Percentiles rank a stretch among this genome's conserved stretches.
Conservation (phyloP, 2,888 invertebrate species). For the Tetranychus truncatus region DNA sequence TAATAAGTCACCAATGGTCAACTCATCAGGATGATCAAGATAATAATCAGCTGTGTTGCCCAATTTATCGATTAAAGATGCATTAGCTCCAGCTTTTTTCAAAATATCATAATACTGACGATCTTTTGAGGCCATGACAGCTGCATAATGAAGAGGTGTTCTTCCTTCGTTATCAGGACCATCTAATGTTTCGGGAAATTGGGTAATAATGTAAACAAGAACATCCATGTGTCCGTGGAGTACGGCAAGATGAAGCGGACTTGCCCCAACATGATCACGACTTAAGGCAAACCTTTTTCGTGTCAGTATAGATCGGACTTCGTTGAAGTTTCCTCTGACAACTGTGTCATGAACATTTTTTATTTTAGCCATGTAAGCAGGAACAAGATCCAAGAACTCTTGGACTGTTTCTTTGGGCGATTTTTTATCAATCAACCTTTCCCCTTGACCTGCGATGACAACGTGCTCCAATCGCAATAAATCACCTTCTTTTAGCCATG, state of each 20-base stretch:
- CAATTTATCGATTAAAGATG: conserved; percentile 62
- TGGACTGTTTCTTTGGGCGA: conserved; percentile 63
- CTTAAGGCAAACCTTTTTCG: conserved; percentile 37
- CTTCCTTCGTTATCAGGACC: conserved; percentile 48
- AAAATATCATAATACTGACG: conserved; percentile 57
- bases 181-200: conserved; percentile 71
- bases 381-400: conserved; percentile 32
- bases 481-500: conserved; percentile 28
- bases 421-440: conserved; percentile 51
- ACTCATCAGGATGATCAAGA: conserved; percentile 27
- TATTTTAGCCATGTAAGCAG: conserved; percentile 36
- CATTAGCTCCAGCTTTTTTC: conserved; percentile 61
- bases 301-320: conserved; percentile 42
- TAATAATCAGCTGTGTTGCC: conserved; percentile 50
- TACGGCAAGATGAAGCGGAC: conserved; percentile 72
- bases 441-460: conserved; percentile 29
- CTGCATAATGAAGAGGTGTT: conserved; percentile 72
- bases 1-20: conserved; percentile 26
- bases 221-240: conserved; percentile 58
- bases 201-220: conserved; percentile 47
- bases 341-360: conserved; percentile 60
- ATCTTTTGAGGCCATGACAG: conserved; percentile 53
- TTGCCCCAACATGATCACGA: conserved; percentile 59
- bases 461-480: conserved; percentile 28
- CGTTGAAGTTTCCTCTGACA: conserved; percentile 46